phyloP scores from a whole-genome alignment of 1,140 invertebrate species.

The Eumaeus atala region DNA sequence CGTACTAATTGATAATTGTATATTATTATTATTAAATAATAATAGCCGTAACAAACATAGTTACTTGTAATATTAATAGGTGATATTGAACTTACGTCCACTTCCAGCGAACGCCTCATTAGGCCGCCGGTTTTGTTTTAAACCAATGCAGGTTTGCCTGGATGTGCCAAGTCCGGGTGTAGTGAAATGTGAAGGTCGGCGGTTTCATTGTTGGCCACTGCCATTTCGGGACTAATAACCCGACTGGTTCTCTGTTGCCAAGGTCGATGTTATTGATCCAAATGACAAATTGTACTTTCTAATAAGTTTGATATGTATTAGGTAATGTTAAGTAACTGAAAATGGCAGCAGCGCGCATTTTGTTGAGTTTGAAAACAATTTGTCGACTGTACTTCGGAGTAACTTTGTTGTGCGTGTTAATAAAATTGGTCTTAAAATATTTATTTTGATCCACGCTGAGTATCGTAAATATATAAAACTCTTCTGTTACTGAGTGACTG shows the following conservation, averaged over 20 bases:
- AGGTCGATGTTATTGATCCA: not conserved
- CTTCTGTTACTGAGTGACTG: too few relatives aligned
- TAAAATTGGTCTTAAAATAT: too few relatives aligned
- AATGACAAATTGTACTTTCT: conserved; percentile 6
- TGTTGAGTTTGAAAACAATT: too few relatives aligned
- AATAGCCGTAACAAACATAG: not conserved
- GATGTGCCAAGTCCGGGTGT: conserved; percentile 67
- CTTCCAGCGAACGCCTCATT: not conserved
- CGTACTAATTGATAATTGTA: too few relatives aligned
- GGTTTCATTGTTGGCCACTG: conserved; percentile 54
- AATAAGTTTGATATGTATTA: not conserved
- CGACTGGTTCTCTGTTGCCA: conserved; percentile 20
- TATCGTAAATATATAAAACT: too few relatives aligned
- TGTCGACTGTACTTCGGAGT: too few relatives aligned
- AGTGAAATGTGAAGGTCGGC: conserved; percentile 68
- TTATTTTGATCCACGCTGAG: too few relatives aligned
- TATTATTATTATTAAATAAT: too few relatives aligned
- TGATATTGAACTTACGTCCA: conserved; percentile 1
- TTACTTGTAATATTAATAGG: conserved; percentile 6
- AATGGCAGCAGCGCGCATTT: too few relatives aligned
- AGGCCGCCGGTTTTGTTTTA: not conserved
- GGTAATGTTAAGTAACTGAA: too few relatives aligned
- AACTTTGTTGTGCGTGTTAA: too few relatives aligned
- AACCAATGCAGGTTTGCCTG: conserved; percentile 29
- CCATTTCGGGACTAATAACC: conserved; percentile 43